Evolutionary conservation across 2,888 invertebrate genomes (phyloP), one percentile per base, ranked within the genome.

Genomic region (Phyto melanocephala): DNA sequence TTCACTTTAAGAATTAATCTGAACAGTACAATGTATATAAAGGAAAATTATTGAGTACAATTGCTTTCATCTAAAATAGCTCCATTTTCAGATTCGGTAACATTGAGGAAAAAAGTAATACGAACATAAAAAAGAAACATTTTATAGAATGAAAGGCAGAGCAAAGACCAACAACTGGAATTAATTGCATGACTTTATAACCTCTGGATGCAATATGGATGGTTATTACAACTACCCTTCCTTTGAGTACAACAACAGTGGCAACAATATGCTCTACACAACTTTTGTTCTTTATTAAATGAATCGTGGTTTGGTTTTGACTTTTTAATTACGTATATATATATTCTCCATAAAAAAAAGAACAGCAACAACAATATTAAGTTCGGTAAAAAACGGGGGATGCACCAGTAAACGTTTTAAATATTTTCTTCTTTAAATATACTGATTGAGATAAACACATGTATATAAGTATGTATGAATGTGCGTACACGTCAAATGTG

Each of bases 281-380:
- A 71, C 74, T 56, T 75, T 75, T 70, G 74, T 80, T 80, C 67
- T 74, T 68, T 68, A 62, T 80, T 54, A 68, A 80, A 80, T 80
- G 62, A 74, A 54, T 56, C 68, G 63, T 56, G 56, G 74, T 63
- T 80, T 80, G 68, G 45, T 56, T 80, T 47, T 75, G 70, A 75
- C 70, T 80, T 70, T 71, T 71, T 75, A 80, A 80, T 75, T 75
- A 63, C 35, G 50, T 60, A 58, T 63, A 63, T 60, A 58, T 63
- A 63, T 47, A 50, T 60, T 56, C 60, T 47, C 15, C 37, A 47
- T 35, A 56, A 22, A 75, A 65, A 5, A 47, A 56, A 40, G 1
- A 45, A 11, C n/a, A 20, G 11, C 28, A 62, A 45, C 24, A 58
- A 28, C 15, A 62, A 42, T 62, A 42, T 42, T 62, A 24, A 62